Conservation (phyloP, 92 coral and sea anemone species). For the Porites evermanni region DNA sequence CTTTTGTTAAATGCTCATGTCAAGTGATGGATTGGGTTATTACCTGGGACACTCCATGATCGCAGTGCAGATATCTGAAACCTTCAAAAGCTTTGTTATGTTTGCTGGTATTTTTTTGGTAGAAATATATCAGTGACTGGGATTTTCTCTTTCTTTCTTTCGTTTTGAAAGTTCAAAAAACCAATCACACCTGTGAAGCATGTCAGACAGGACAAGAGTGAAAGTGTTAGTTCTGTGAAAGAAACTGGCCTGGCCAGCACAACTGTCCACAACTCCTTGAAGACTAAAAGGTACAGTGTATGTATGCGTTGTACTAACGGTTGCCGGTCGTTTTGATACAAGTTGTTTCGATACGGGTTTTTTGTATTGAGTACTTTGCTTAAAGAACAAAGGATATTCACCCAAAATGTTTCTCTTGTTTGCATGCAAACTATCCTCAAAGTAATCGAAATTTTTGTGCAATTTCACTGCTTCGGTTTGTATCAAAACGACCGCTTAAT, state of each 20-base stretch:
- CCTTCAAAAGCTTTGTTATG: conserved; percentile 4
- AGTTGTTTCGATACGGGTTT: background rate
- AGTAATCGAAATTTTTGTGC: no score
- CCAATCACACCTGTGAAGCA: conserved; percentile 42
- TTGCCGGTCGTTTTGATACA: background rate
- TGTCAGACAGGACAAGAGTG: background rate
- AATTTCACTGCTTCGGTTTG: no score
- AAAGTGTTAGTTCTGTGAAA: background rate
- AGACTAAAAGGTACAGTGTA: background rate
- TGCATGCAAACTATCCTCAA: no score
- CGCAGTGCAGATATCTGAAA: conserved; percentile 54
- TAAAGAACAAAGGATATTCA: no score
- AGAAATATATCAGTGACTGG: background rate
- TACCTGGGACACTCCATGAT: conserved; percentile 31
- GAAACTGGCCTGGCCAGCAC: background rate
- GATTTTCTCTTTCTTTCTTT: background rate
- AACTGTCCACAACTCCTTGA: conserved; percentile 1
- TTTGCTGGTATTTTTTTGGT: background rate
- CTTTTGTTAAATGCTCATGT: conserved; percentile 36
- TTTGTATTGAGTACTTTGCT: no score
- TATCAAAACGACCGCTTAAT: no score
- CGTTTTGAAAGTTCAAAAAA: conserved; percentile 55
- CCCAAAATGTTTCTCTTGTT: no score
- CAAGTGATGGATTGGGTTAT: conserved; percentile 24
- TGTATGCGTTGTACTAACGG: no score